phyloP scores from a whole-genome alignment of 2,797 vertebrate genomes.

The Micrastur ruficollis region DNA sequence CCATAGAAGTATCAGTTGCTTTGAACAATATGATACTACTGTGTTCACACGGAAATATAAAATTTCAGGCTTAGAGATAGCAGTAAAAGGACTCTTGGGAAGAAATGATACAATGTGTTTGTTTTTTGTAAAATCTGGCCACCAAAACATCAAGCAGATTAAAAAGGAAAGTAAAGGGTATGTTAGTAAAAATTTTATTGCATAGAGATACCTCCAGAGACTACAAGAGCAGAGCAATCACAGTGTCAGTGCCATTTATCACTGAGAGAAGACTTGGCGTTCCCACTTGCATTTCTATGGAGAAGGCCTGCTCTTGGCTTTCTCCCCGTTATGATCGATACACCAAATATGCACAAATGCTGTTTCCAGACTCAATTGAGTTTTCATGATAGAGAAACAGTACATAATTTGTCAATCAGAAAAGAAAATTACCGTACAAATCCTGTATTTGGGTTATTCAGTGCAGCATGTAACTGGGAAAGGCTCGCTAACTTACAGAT shows the following conservation, averaged over 20 bases:
- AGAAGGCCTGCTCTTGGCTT: background rate
- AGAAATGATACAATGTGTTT: background rate
- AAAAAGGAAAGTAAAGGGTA: background rate
- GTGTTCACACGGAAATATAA: background rate
- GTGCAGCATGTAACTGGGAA: background rate
- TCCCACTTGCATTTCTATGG: background rate
- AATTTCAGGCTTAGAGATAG: background rate
- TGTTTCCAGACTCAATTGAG: background rate
- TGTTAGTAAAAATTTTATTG: background rate
- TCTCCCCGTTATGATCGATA: background rate
- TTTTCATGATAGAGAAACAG: background rate
- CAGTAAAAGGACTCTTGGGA: background rate
- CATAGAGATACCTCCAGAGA: conserved; percentile 9
- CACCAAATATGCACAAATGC: background rate
- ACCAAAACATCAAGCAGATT: conserved; percentile 21
- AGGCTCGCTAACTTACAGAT: background rate
- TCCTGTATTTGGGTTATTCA: background rate
- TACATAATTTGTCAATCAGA: background rate
- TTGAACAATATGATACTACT: background rate
- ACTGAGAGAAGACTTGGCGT: background rate
- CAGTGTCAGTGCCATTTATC: background rate
- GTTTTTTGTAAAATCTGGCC: background rate
- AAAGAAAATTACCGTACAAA: background rate
- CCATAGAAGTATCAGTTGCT: background rate
- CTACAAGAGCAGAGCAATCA: background rate